phyloP scores from a whole-genome alignment of 2,888 invertebrate genomes.

The Autographa pulchrina region DNA sequence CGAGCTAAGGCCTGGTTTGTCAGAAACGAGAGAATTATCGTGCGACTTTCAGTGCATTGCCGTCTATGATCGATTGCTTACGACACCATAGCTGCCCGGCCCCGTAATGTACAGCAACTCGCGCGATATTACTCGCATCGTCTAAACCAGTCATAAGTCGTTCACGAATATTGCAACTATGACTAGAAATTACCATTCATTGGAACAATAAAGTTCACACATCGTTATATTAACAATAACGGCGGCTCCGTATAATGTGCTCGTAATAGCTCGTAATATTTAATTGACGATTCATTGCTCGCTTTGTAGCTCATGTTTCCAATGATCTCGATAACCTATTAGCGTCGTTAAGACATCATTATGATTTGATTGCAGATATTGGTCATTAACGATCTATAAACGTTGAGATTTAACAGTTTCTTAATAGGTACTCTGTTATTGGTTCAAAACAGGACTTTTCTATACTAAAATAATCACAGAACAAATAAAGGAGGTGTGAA shows the following conservation, averaged over 20 bases:
- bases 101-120: too few relatives aligned
- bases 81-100: too few relatives aligned
- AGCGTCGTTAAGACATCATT: slow-evolving; percentile 35
- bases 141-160: too few relatives aligned
- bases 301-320: slow-evolving; percentile 14
- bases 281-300: slow-evolving; percentile 41
- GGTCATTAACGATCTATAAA: slow-evolving; percentile 36
- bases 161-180: neutral
- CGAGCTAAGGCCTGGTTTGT: neutral
- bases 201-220: slow-evolving; percentile 45
- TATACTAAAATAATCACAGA: too few relatives aligned
- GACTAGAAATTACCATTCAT: slow-evolving; percentile 27
- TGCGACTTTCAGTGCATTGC: too few relatives aligned
- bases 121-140: too few relatives aligned
- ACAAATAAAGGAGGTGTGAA: too few relatives aligned
- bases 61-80: too few relatives aligned
- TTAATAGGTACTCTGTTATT: slow-evolving; percentile 35
- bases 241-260: slow-evolving; percentile 14
- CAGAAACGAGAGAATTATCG: too few relatives aligned
- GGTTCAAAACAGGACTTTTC: neutral
- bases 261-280: slow-evolving; percentile 31
- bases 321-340: slow-evolving; percentile 17
- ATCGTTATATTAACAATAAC: slow-evolving; percentile 36
- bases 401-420: slow-evolving; percentile 24
- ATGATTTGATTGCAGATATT: slow-evolving; percentile 45